A percentile compares a stretch with the other conserved stretches of the same genome.
These are phyloP conservation scores for Scolanthus callimorphus DNA, from an alignment of 92 coral and sea anemone genomes.

Conservation along the genomic window DNA sequence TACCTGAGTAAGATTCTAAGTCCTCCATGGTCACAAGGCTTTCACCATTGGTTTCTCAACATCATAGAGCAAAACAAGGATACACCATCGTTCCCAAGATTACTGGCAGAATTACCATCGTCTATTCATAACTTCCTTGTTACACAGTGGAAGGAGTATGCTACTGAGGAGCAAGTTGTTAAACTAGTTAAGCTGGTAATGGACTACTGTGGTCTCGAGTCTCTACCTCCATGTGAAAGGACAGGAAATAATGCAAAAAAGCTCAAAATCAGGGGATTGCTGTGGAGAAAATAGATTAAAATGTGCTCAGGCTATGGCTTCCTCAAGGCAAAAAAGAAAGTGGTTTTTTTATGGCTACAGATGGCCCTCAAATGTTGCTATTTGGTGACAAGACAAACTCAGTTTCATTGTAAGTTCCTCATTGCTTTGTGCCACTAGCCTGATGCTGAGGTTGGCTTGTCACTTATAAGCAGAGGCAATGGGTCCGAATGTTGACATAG, in stretches of 20 bases:
- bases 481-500: too few species aligned
- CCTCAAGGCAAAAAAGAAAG: too few species aligned
- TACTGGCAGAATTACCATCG: conserved; percentile 21
- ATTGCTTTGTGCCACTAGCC: too few species aligned
- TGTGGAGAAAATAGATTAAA: conserved; percentile 28
- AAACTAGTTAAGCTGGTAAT: conserved; percentile 13
- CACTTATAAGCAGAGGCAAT: too few species aligned
- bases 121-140: conserved; percentile 7
- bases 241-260: conserved; percentile 19
- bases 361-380: too few species aligned
- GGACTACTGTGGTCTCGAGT: conserved; percentile 20
- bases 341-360: too few species aligned
- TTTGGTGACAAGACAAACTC: too few species aligned
- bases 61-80: conserved; percentile 35
- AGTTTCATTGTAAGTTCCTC: too few species aligned
- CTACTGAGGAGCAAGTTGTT: conserved; percentile 21
- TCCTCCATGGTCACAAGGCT: conserved; percentile 6
- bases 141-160: conserved; percentile 32
- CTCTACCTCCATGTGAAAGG: conserved; percentile 5
- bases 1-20: conserved; percentile 16
- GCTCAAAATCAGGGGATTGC: conserved; percentile 31
- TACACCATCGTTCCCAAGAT: conserved; percentile 13
- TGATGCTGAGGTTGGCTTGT: too few species aligned
- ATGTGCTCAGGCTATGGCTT: too few species aligned
- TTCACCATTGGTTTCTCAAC: conserved; percentile 36